Percentiles rank a stretch among this genome's conserved stretches.
Conservation (phyloP, 2,888 invertebrate genomes). For the Diplolepis rosae region DNA sequence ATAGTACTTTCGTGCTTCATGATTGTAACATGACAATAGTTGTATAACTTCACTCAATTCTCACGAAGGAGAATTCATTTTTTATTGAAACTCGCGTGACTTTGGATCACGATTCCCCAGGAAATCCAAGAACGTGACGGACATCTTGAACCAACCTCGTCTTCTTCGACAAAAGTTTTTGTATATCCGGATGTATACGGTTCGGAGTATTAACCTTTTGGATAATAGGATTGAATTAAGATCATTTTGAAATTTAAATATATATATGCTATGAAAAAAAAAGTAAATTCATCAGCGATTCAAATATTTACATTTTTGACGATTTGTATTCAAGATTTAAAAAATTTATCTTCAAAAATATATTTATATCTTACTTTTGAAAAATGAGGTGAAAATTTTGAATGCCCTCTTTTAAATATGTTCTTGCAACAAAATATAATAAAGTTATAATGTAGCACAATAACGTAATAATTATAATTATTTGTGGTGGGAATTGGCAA, state of each 20-base stretch:
- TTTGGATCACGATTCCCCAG: constrained; percentile 22
- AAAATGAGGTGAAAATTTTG: too few relatives aligned
- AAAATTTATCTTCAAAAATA: too few relatives aligned
- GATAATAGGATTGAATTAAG: not conserved
- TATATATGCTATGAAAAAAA: too few relatives aligned
- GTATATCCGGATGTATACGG: constrained; percentile 11
- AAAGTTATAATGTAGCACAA: too few relatives aligned
- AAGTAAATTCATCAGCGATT: too few relatives aligned
- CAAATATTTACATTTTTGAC: too few relatives aligned
- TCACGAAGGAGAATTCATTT: constrained; percentile 18
- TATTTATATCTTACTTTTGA: too few relatives aligned
- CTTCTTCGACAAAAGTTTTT: constrained; percentile 24
- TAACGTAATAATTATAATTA: too few relatives aligned
- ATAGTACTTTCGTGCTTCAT: not conserved
- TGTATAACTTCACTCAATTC: constrained; percentile 19
- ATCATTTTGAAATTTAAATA: constrained; percentile 6
- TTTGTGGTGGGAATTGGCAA: too few relatives aligned
- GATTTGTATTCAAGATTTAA: too few relatives aligned
- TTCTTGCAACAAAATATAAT: too few relatives aligned
- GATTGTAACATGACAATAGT: constrained; percentile 23
- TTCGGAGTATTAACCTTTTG: constrained; percentile 18
- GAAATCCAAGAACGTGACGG: constrained; percentile 29
- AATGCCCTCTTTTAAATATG: too few relatives aligned
- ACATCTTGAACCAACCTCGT: constrained; percentile 17
- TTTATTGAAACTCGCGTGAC: constrained; percentile 22